Evolutionary conservation across 2,888 invertebrate species (phyloP).

Genomic region (Lasioglossum villosulum): DNA sequence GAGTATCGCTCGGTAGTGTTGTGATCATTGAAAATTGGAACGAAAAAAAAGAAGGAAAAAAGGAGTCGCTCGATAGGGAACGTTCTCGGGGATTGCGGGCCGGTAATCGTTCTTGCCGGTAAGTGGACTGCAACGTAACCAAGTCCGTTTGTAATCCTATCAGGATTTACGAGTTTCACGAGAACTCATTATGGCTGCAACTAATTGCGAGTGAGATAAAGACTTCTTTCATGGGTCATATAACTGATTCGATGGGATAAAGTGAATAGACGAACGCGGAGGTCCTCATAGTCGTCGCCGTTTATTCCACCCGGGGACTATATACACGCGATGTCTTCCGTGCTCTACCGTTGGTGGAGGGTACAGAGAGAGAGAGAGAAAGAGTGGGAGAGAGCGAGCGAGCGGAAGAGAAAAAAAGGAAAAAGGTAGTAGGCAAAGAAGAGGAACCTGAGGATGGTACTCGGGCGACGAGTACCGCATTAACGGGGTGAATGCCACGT

Average conservation of each 20-base stretch:
- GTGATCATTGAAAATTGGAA: conserved; percentile 37
- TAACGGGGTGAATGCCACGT: conserved; percentile 58
- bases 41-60: neutral
- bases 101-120: conserved; percentile 30
- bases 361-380: neutral
- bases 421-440: conserved; percentile 20
- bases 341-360: neutral
- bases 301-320: conserved; percentile 43
- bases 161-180: conserved; percentile 72
- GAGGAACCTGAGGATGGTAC: conserved; percentile 41
- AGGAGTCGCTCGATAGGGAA: conserved; percentile 10
- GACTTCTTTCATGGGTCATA: conserved; percentile 71
- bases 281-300: conserved; percentile 40
- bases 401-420: neutral
- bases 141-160: conserved; percentile 66
- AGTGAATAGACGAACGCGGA: conserved; percentile 48
- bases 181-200: conserved; percentile 71
- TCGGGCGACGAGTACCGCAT: conserved; percentile 56
- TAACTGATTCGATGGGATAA: conserved; percentile 67
- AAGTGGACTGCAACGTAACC: conserved; percentile 53
- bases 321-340: conserved; percentile 2
- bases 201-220: conserved; percentile 72
- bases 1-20: neutral
- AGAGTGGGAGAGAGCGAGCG: neutral
- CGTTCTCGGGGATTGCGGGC: conserved; percentile 12